Conservation (phyloP, 2,888 invertebrate genomes). For the Stenurella melanura region DNA sequence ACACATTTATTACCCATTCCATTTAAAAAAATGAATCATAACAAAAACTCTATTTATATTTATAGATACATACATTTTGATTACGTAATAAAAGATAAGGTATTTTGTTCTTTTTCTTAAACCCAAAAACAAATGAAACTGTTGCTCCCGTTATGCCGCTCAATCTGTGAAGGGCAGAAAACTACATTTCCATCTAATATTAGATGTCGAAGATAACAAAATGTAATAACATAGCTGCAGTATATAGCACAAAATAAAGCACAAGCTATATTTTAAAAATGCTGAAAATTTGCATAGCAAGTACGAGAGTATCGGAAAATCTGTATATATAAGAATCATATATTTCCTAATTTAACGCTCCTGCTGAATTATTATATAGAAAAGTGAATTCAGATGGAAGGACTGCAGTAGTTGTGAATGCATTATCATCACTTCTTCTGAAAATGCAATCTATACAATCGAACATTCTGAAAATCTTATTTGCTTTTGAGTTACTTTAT, state of each 20-base stretch:
- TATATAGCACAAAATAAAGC: not conserved
- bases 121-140: not conserved
- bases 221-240: constrained; percentile 2
- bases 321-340: constrained; percentile 52
- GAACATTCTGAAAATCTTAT: not conserved
- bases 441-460: constrained; percentile 11
- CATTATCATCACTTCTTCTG: constrained; percentile 50
- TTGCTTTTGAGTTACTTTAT: constrained; percentile 7
- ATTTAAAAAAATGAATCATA: too few species aligned
- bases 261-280: constrained; percentile 19
- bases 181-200: not conserved
- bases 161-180: not conserved
- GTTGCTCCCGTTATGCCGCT: not conserved
- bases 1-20: too few species aligned
- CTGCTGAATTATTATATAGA: constrained; percentile 53
- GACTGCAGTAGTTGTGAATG: constrained; percentile 51
- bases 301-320: constrained; percentile 8
- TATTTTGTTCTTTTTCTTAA: too few species aligned
- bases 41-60: too few species aligned
- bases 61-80: too few species aligned
- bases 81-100: too few species aligned
- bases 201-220: not conserved
- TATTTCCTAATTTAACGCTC: constrained; percentile 58
- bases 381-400: constrained; percentile 51
- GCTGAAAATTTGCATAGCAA: constrained; percentile 21